Base-by-base conservation (phyloP, 1,140 invertebrate species). In the Odontomachus brunneus region DNA sequence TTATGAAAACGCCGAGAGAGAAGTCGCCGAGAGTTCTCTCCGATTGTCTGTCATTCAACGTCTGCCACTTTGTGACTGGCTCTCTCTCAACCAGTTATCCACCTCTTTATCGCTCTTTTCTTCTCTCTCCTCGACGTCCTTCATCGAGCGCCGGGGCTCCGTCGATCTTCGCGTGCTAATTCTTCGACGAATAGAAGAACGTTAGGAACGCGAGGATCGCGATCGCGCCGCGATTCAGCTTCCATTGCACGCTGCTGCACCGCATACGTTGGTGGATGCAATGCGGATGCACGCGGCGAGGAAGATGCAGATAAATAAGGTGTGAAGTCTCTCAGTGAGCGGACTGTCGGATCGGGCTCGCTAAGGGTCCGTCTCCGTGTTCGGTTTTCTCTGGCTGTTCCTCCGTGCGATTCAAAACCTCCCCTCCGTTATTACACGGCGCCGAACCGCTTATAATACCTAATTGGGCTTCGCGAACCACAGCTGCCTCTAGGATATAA, bases 241-340 rank as follows among this genome's bases (percentile, higher is more conserved):
- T 88, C 63, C 71, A 49, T 57, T 57, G 51, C 38, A 80, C 38
- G 82, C 48, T 83, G 57, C 57, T n/a, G 57, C 57, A 62, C 72
- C 81, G 76, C 83, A 84, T 82, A 90, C 78, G 89, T 90, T 88
- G 87, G 80, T 90, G 80, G 66, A 72, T 59, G 71, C 71, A 66
- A 53, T 17, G 63, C 71, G 29, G 73, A 60, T 84, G 59, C 33
- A 22, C n/a, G 14, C 55, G 22, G 65, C 57, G 62, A 67, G 53
- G 69, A 59, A 88, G 88, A 90, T 89, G 86, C 82, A 89, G 90
- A 91, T 91, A 92, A 91, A 91, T 91, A 90, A 91, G 86, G 87
- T 88, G 90, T 80, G 89, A 91, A 89, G 67, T 85, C 82, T 76
- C 29, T 33, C 2, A 33, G 82, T 75, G 83, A 85, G 76, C 80